These are phyloP conservation scores for Charadrius vociferus DNA, from an alignment of 2,113 vertebrate species.

Conservation along the genomic window DNA sequence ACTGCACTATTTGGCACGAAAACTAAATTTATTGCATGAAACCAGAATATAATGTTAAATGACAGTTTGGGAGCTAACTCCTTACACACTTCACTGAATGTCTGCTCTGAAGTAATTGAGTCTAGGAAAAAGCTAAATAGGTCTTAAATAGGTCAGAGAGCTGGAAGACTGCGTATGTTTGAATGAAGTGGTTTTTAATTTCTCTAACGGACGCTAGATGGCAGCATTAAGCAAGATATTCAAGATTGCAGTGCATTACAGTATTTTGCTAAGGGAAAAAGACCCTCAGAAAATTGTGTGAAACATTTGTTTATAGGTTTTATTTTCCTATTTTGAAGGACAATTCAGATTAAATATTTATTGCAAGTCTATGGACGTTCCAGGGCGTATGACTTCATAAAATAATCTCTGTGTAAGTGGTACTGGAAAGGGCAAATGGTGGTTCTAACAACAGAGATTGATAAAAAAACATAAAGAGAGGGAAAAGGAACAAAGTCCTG, in stretches of 20 bases:
- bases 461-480: not conserved
- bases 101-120: not conserved
- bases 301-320: not conserved
- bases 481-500: not conserved
- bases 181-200: not conserved
- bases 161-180: not conserved
- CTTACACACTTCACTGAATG: not conserved
- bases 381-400: not conserved
- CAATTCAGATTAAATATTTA: not conserved
- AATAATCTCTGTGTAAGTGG: not conserved
- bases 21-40: not conserved
- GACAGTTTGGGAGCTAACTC: not conserved
- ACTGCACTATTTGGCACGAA: not conserved
- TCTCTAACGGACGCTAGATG: constrained; percentile 61
- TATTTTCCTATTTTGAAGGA: not conserved
- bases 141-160: not conserved
- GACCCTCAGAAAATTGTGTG: not conserved
- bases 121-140: not conserved
- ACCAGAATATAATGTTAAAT: not conserved
- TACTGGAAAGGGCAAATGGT: not conserved
- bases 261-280: not conserved
- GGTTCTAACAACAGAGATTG: rapidly evolving
- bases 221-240: constrained; percentile 67
- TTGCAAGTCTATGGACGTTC: not conserved
- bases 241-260: not conserved